A percentile compares a stretch with the other conserved stretches of the same genome.
phyloP scores from a whole-genome alignment of 2,797 vertebrate genomes.

The Bucorvus abyssinicus region DNA sequence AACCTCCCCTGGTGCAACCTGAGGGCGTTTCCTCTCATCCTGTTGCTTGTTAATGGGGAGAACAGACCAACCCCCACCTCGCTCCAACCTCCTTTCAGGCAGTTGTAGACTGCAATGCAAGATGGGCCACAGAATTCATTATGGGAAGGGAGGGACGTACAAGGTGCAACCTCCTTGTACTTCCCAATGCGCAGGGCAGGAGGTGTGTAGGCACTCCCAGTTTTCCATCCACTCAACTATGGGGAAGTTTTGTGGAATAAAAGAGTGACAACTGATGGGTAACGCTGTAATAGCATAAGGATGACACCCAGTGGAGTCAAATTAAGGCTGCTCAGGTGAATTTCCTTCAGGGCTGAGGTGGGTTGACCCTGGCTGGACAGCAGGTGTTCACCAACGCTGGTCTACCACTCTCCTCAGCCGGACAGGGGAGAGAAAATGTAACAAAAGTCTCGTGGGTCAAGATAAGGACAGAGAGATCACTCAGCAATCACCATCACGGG shows the following conservation, averaged over 20 bases:
- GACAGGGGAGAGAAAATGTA: background rate
- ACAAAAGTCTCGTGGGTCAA: background rate
- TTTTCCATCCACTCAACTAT: background rate
- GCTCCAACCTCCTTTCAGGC: too few species aligned
- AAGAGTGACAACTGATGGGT: background rate
- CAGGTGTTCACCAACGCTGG: background rate
- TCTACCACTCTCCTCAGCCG: too few species aligned
- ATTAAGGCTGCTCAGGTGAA: background rate
- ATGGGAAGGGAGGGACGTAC: background rate
- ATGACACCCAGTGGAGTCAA: background rate
- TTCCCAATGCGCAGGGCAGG: background rate
- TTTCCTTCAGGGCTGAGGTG: background rate
- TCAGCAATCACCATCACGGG: too few species aligned
- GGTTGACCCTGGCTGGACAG: background rate
- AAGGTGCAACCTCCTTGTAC: fast-evolving
- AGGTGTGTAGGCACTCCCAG: background rate
- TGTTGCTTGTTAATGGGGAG: too few species aligned
- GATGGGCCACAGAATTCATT: background rate
- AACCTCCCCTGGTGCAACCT: too few species aligned
- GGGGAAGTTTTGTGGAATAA: background rate
- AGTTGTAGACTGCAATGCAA: background rate
- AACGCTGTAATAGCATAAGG: background rate
- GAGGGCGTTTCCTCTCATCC: too few species aligned
- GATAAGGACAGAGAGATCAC: too few species aligned
- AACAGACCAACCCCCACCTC: too few species aligned